Evolutionary conservation across 2,797 vertebrate genomes (phyloP), one percentile per base, ranked within the genome.

Genomic region (Hozukius guyotensis): DNA sequence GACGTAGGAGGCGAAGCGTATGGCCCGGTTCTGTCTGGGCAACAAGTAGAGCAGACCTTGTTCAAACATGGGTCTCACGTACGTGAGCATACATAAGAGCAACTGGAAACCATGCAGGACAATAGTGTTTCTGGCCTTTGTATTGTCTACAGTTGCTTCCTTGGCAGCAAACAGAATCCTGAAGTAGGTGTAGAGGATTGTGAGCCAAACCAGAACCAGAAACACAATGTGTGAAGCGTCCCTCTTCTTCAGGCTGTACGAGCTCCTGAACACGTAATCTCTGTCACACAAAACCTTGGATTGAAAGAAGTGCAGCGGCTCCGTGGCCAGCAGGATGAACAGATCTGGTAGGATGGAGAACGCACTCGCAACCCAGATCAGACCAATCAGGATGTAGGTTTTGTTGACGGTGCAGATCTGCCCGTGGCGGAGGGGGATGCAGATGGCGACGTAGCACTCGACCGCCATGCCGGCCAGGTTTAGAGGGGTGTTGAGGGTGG

Each of bases 371-470:
- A 10, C 25, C 93, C 94, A 95, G 27, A 94, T 91, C 27, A 94
- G n/a, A 36, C 67, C 77, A 2, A 95, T 90, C 32, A 92, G 64
- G n/a, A 85, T 25, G 56, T 90, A 89, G 4, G 92, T 93, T 20
- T 83, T 88, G 32, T 14, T 84, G 1, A 93, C 67, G 1, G 93
- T 94, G 31, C 92, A 94, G 62, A 95, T 90, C 72, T 81, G 90
- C 14, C 29, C 4, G 8, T 94, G 89, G 14, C 85, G 94, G 24
- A 95, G 87, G 4, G 93, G 93, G n/a, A 93, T 64, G 66, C 93
- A 94, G 42, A 94, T 67, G 16, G 95, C 93, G 9, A 95, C 56
- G 79, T 94, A 95, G 52, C 93, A 91, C 83, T 94, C 93, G 0
- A 93, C 42, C 0, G 93, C 92, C 95, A 95, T 94, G 12, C 88